Evolutionary conservation across 2,797 vertebrate genomes (phyloP), one percentile per base, ranked within the genome.

Genomic region (Hafferia zeledoni): DNA sequence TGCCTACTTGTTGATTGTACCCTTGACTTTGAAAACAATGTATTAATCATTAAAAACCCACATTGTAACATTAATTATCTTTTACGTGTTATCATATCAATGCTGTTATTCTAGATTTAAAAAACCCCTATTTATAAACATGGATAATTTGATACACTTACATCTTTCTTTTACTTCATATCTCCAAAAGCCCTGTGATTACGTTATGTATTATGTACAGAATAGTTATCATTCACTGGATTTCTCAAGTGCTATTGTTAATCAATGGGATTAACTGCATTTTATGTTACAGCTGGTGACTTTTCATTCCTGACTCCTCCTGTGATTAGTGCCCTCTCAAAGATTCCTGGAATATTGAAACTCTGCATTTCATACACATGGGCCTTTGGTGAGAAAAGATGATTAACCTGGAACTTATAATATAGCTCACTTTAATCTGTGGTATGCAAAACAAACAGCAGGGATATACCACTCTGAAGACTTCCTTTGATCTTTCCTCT

Each of bases 191-290:
- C 89, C 64, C 92, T 94, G 87, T 81, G 91, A 96, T 96, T 95
- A 90, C 79, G 94, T 23, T 92, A 83, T 95, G 80, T 90, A 70
- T 84, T 93, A 87, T 35, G 49, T 76, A 94, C 59, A 79, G 82
- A 93, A 97, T 88, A 89, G 61, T 83, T 93, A 78, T 72, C 86
- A 91, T 95, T 94, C 92, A 77, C 89, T 85, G 92, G 83, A 93
- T 91, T 95, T 85, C 83, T 92, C 28, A 93, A 90, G 75, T 64
- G 84, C 68, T 94, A 80, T 84, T 97, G 91, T 89, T 96, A 96
- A 93, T 91, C 67, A 80, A 65, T 59, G 79, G 95, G 94, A 96
- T 97, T 96, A 97, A 96, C 94, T 87, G 69, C 53, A 91, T 96
- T 97, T 95, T 94, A n/a, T 86, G 65, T 87, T 93, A 93, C 90